Evolutionary conservation across 2,797 vertebrate genomes (phyloP), one percentile per base, ranked within the genome.

Genomic region (Helostoma temminkii): DNA sequence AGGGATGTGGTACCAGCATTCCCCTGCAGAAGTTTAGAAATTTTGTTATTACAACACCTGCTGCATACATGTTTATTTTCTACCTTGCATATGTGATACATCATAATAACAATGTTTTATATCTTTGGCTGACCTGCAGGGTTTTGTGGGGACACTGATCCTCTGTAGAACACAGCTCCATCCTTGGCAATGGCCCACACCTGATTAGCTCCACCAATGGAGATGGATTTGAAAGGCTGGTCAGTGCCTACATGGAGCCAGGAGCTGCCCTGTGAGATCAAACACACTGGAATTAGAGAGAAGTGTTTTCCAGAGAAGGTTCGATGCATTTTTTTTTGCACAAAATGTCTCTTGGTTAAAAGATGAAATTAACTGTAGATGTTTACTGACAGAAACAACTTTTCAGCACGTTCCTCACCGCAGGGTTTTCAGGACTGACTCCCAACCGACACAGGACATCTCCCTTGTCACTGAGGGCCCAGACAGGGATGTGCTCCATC

Each of bases 161-260:
- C 97, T 21, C 98, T 86, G 88, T 98, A 99, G 92, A 98, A 99
- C 21, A 96, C 94, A 0, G 97, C 95, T 50, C 98, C 96, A 0
- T 99, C 97, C 69, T 92, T 94, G 4, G 97, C 96, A 60, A 99
- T 95, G 2, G 96, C 97, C 98, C 98, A 99, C 74, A 99, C 96
- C 81, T 98, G 97, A 88, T 94, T 92, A 80, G 94, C 96, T 34
- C 95, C 95, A 11, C 98, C 98, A 0, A 99, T 93, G 55, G 96
- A 97, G 80, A 99, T 91, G 0, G 97, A 98, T 79, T 95, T 91
- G 42, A 99, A 99, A 37, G 98, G 96, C 88, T 99, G 98, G 73
- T 99, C 97, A 6, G 98, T 98, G 70, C 98, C 97, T 1, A 99
- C 94, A 0, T 99, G 98, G 18, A 98, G 95, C 98, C 98, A 99